A percentile compares a stretch with the other conserved stretches of the same genome.
These are phyloP conservation scores for Microctenopoma stevenorrisi DNA, from an alignment of 2,797 vertebrate species.

Conservation along the genomic window DNA sequence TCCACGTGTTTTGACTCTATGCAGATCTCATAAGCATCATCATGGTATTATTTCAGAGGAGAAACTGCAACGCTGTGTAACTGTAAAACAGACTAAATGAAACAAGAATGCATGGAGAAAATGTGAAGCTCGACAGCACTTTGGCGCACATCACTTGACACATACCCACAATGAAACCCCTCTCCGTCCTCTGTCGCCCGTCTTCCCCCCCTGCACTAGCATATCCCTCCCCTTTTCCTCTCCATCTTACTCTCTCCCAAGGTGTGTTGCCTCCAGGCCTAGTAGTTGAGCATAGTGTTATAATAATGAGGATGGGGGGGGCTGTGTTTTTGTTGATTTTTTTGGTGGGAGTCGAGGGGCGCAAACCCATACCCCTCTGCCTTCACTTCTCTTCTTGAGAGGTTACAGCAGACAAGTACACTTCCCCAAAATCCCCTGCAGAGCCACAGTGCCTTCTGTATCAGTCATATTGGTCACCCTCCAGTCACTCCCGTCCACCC, in stretches of 20 bases:
- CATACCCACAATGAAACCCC: slow-evolving; percentile 16
- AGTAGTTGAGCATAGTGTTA: slow-evolving; percentile 42
- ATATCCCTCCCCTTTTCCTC: slow-evolving; percentile 8
- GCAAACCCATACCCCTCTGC: slow-evolving; percentile 44
- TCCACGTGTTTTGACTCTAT: slow-evolving; percentile 73
- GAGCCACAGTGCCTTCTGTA: slow-evolving; percentile 87
- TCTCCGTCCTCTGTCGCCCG: slow-evolving; percentile 36
- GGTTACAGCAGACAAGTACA: slow-evolving; percentile 44
- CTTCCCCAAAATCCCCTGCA: slow-evolving; percentile 64
- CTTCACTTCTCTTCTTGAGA: slow-evolving; percentile 40
- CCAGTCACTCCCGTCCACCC: background rate
- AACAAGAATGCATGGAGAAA: slow-evolving; percentile 22
- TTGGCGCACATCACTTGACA: slow-evolving; percentile 60
- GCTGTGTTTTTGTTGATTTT: slow-evolving; percentile 18
- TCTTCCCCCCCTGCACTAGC: slow-evolving; percentile 7
- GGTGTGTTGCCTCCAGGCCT: slow-evolving; percentile 39
- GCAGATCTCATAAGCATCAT: slow-evolving; percentile 71
- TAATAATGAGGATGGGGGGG: slow-evolving; percentile 11
- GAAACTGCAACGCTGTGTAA: slow-evolving; percentile 37
- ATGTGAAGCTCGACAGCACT: slow-evolving; percentile 41
- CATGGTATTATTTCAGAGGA: slow-evolving; percentile 31
- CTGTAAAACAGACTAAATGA: slow-evolving; percentile 29
- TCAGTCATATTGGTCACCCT: slow-evolving; percentile 62
- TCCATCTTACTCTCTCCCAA: slow-evolving; percentile 31
- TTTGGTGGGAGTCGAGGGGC: slow-evolving; percentile 39